phyloP scores from a whole-genome alignment of 2,797 vertebrate genomes.

The Eospalax fontanierii region DNA sequence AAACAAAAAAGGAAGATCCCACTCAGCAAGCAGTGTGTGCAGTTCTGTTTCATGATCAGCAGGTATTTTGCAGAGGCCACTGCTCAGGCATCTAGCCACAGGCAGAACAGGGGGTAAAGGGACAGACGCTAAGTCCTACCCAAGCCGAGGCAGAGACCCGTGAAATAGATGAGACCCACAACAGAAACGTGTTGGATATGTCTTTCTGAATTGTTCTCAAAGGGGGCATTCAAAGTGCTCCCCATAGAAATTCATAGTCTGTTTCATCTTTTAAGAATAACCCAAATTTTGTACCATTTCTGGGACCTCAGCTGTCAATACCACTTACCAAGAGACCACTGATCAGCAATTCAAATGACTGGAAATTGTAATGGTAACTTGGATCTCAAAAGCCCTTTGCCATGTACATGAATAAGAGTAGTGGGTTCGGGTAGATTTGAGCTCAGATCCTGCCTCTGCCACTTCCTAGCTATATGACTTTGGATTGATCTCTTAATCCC shows the following conservation, averaged over 20 bases:
- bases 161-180: neutral
- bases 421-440: neutral
- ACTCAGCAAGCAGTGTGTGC: neutral
- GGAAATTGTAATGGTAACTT: neutral
- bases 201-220: neutral
- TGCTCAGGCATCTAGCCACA: neutral
- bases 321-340: neutral
- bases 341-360: slow-evolving; percentile 37
- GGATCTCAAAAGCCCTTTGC: neutral
- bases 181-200: neutral
- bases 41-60: neutral
- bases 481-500: neutral
- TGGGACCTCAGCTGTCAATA: neutral
- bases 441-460: neutral
- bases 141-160: neutral
- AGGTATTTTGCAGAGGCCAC: neutral
- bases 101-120: neutral
- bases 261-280: neutral
- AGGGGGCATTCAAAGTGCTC: neutral
- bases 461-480: slow-evolving; percentile 2
- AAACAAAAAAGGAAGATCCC: neutral
- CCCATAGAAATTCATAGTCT: neutral
- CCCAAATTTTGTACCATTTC: neutral
- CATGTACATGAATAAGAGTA: neutral
- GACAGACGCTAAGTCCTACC: neutral